A percentile compares a stretch with the other conserved stretches of the same genome.
These are phyloP conservation scores for Stomatorhinus ivindoensis DNA, from an alignment of 2,113 vertebrate species.

Conservation along the genomic window DNA sequence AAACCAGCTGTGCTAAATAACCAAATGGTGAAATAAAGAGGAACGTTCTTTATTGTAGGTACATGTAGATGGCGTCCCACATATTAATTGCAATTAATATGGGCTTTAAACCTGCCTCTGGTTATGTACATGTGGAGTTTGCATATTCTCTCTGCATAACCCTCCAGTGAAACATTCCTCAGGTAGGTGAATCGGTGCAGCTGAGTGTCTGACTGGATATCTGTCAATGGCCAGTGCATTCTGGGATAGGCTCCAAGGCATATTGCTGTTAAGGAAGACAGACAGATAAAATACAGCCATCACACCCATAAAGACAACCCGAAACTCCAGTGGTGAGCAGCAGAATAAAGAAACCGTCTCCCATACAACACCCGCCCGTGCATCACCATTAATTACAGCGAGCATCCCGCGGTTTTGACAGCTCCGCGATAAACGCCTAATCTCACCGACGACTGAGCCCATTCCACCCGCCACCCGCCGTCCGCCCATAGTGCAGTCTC, in stretches of 20 bases:
- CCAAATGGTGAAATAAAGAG: not conserved
- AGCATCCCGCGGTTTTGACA: not conserved
- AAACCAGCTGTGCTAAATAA: not conserved
- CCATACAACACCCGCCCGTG: not conserved
- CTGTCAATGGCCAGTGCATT: not conserved
- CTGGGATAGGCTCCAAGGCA: not conserved
- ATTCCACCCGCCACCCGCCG: not conserved
- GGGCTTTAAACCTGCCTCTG: not conserved
- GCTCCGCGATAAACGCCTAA: not conserved
- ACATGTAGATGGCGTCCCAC: not conserved
- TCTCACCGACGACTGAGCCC: too few relatives aligned
- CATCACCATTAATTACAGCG: not conserved
- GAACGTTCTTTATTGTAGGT: not conserved
- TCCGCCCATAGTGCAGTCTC: not conserved
- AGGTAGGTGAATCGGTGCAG: not conserved
- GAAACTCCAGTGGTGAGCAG: not conserved
- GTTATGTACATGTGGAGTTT: not conserved
- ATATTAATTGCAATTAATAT: too few relatives aligned
- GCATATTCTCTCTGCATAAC: not conserved
- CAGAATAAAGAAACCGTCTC: not conserved
- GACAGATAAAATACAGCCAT: not conserved
- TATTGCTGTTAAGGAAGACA: not conserved
- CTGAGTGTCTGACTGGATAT: not conserved
- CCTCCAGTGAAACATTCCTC: not conserved
- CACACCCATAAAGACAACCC: not conserved